These are phyloP conservation scores for Nemoura dubitans DNA, from an alignment of 2,888 invertebrate species.

Conservation along the genomic window DNA sequence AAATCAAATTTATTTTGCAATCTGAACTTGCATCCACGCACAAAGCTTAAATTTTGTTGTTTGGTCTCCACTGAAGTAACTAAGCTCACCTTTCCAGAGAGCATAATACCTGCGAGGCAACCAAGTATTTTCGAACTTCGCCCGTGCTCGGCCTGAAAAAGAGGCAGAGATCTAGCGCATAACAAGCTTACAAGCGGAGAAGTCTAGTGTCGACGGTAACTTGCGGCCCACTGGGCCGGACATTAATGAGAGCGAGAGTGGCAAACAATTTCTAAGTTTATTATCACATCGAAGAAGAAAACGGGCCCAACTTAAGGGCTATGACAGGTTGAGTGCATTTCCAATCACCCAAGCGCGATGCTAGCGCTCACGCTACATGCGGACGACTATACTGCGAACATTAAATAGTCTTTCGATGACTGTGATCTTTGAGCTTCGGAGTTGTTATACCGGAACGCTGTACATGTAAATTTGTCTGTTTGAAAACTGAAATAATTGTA, in stretches of 20 bases:
- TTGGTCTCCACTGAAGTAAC: not conserved
- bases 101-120: not conserved
- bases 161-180: constrained; percentile 7
- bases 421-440: no score
- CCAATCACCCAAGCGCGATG: not conserved
- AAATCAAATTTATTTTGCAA: not conserved
- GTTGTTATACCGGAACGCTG: no score
- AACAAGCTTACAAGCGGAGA: not conserved
- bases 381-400: no score
- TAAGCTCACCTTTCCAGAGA: not conserved
- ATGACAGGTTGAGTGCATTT: not conserved
- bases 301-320: not conserved
- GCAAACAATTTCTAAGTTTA: constrained; percentile 26
- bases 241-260: constrained; percentile 30
- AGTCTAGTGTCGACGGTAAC: not conserved
- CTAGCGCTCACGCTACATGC: no score
- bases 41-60: not conserved
- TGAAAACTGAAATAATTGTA: no score
- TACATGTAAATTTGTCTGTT: no score
- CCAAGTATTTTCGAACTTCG: not conserved
- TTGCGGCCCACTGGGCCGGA: constrained; percentile 18
- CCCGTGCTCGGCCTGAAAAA: not conserved
- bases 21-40: not conserved
- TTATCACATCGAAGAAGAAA: constrained; percentile 13
- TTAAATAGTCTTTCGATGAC: no score